Conservation (phyloP, 2,113 vertebrate species). For the western clawed frog (Xenopus tropicalis) region UCB_Xtro_10.0 CM004451.2:89270001-89270500, state of each 20-base stretch:
- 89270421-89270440: too few relatives aligned
- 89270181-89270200: conserved; percentile 93
- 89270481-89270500: conserved; percentile 58
- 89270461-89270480: too few relatives aligned
- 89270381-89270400: too few relatives aligned
- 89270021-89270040: too few relatives aligned
- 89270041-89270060: too few relatives aligned
- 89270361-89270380: too few relatives aligned
- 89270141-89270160: conserved; percentile 86
- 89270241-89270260: conserved; percentile 97
- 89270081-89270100: too few relatives aligned
- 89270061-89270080: too few relatives aligned
- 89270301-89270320: conserved; percentile 90
- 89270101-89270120: conserved; percentile 60
- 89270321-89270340: conserved; percentile 67
- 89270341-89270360: too few relatives aligned
- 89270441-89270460: too few relatives aligned
- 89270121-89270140: conserved; percentile 91
- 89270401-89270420: too few relatives aligned
- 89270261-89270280: conserved; percentile 97
- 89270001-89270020: too few relatives aligned
- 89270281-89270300: conserved; percentile 92
- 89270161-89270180: conserved; percentile 91
- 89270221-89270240: conserved; percentile 97
- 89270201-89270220: conserved; percentile 98